Base-by-base conservation (phyloP, 2,797 vertebrate genomes). In the Sphenodon punctatus region DNA sequence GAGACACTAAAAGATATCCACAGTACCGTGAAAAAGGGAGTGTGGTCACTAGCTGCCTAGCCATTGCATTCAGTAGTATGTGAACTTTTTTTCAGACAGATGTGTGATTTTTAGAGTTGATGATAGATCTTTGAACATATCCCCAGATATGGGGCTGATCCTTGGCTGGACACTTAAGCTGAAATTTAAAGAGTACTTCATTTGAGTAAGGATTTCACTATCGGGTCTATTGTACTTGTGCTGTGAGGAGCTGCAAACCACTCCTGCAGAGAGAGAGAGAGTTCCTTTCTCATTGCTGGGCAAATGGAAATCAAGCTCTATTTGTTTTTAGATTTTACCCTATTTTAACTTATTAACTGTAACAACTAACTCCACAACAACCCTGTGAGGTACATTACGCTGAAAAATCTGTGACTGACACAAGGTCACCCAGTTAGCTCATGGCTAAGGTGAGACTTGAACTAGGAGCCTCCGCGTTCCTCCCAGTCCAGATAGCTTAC, bases 281-380 rank as follows among this genome's bases (percentile, higher is more conserved):
- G 53, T 85, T 86, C 77, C 82, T 74, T 75, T 85, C 81, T 85
- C 48, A 85, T 93, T 87, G 71, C 53, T 76, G 53, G 43, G 51
- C 60, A 76, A 86, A 89, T 38, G 41, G 71, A 77, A 90, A 79
- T 67, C 70, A 70, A 85, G n/a, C n/a, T n/a, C n/a, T n/a, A n/a
- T n/a, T n/a, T n/a, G n/a, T n/a, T n/a, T n/a, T n/a, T n/a, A n/a
- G n/a, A n/a, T n/a, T n/a, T n/a, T n/a, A n/a, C n/a, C n/a, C n/a
- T n/a, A n/a, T n/a, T n/a, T n/a, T n/a, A n/a, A n/a, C n/a, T n/a
- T n/a, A n/a, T n/a, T n/a, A n/a, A n/a, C n/a, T n/a, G n/a, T n/a
- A n/a, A n/a, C n/a, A n/a, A n/a, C n/a, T n/a, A n/a, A n/a, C n/a
- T n/a, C n/a, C n/a, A n/a, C n/a, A n/a, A n/a, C n/a, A n/a, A n/a